Evolutionary conservation across 2,888 invertebrate species (phyloP).

Genomic region (Hesperia comma): DNA sequence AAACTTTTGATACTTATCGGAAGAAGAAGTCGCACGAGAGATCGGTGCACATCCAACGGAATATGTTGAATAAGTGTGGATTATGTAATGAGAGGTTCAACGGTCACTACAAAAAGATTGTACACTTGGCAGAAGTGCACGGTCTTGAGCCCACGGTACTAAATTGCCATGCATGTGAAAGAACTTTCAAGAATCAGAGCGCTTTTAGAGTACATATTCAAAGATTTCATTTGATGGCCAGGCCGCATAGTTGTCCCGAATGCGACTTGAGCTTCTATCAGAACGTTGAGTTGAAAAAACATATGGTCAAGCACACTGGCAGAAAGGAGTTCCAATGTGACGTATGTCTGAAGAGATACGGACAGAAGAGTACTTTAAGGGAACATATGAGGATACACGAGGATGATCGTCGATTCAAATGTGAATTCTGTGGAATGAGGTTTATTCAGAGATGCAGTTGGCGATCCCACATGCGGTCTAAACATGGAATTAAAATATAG

Average conservation of each 20-base stretch:
- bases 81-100: slow-evolving; percentile 56
- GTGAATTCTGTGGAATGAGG: slow-evolving; percentile 46
- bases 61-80: slow-evolving; percentile 52
- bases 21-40: slow-evolving; percentile 67
- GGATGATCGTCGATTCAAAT: slow-evolving; percentile 46
- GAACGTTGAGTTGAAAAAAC: slow-evolving; percentile 48
- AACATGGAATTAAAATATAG: slow-evolving; percentile 45
- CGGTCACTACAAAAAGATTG: slow-evolving; percentile 50
- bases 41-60: slow-evolving; percentile 61
- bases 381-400: slow-evolving; percentile 50
- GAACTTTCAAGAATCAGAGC: slow-evolving; percentile 48
- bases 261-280: slow-evolving; percentile 54
- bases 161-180: slow-evolving; percentile 56
- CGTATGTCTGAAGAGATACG: slow-evolving; percentile 50
- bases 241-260: slow-evolving; percentile 48
- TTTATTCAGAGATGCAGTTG: slow-evolving; percentile 51
- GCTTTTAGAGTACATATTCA: slow-evolving; percentile 50
- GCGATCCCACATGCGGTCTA: slow-evolving; percentile 49
- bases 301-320: slow-evolving; percentile 53
- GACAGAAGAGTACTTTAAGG: slow-evolving; percentile 47
- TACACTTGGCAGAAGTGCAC: slow-evolving; percentile 50
- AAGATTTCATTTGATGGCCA: slow-evolving; percentile 59
- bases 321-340: slow-evolving; percentile 49
- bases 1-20: slow-evolving; percentile 59
- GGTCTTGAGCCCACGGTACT: slow-evolving; percentile 45